These are phyloP conservation scores for Argya squamiceps DNA, from an alignment of 2,797 vertebrate species.

Conservation along the genomic window DNA sequence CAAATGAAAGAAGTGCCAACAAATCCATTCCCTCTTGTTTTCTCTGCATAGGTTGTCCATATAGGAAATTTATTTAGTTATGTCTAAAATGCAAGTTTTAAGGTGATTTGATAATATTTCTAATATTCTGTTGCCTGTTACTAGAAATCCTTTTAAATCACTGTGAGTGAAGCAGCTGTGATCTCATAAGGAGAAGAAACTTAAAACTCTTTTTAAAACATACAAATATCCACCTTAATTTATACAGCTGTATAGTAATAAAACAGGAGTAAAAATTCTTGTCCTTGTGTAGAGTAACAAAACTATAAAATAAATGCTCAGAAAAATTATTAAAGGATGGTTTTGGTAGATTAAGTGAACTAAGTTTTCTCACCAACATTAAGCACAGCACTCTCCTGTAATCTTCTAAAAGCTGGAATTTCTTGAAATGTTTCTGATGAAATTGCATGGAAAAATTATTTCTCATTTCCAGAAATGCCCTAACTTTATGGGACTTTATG, in stretches of 20 bases:
- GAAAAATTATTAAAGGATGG: background rate
- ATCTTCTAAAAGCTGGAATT: background rate
- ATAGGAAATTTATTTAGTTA: too few species aligned
- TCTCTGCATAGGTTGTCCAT: background rate
- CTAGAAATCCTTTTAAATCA: background rate
- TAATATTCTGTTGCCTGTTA: background rate
- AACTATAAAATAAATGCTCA: background rate
- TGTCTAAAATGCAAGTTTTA: background rate
- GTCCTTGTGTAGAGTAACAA: background rate
- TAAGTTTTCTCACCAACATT: background rate
- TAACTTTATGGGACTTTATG: background rate
- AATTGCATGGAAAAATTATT: background rate
- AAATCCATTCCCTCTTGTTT: background rate
- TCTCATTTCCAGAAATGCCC: background rate
- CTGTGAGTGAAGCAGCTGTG: background rate
- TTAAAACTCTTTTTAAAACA: background rate
- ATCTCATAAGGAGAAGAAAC: background rate
- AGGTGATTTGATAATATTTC: background rate
- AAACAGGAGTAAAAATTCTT: background rate
- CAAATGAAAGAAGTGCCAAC: background rate
- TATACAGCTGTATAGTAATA: background rate
- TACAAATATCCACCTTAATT: background rate
- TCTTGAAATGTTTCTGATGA: background rate
- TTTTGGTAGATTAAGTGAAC: background rate
- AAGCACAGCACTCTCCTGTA: background rate